Evolutionary conservation across 2,797 vertebrate genomes (phyloP), one percentile per base, ranked within the genome.

Genomic region (Pseudomugil gertrudae): DNA sequence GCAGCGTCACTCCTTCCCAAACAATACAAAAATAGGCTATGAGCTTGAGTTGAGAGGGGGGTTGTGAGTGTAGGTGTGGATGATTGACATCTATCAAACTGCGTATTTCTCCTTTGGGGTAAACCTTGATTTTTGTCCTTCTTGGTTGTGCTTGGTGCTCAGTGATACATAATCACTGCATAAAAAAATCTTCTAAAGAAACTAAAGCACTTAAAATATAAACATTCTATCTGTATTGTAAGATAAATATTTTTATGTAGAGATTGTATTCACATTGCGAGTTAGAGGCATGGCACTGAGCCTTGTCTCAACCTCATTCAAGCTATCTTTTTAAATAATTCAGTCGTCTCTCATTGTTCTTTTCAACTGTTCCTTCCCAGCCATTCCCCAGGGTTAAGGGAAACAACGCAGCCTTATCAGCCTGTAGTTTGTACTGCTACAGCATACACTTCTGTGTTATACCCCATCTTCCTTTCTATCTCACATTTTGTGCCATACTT

Each of bases 261-360:
- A 56, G 33, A 67, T 72, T 84, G 55, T 64, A 78, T 83, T 85
- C 70, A 73, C 48, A 65, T 69, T 74, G 50, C 59, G 47, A 23
- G 47, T 69, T 58, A 54, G 69, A 74, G 45, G 50, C 60, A 36
- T 47, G 57, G 74, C 69, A 66, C 66, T 19, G 36, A 72, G 71
- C 54, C 55, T 69, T 68, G 75, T n/a, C 66, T 76, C 57, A 63
- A 61, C 72, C 53, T 67, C 57, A 72, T 78, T 57, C 72, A 80
- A 76, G 79, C 52, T 52, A 23, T 27, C 78, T 63, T 66, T 74
- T 65, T 93, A 84, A 92, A 93, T 93, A 90, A 92, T 93, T 93
- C 57, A 91, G 75, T 72, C 57, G 29, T 61, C 61, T 79, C 81
- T 87, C 76, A 88, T 91, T 92, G 88, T 91, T 90, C 79, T 77